Evolutionary conservation across 2,113 vertebrate genomes (phyloP).

Genomic region (Catharus minimus): DNA sequence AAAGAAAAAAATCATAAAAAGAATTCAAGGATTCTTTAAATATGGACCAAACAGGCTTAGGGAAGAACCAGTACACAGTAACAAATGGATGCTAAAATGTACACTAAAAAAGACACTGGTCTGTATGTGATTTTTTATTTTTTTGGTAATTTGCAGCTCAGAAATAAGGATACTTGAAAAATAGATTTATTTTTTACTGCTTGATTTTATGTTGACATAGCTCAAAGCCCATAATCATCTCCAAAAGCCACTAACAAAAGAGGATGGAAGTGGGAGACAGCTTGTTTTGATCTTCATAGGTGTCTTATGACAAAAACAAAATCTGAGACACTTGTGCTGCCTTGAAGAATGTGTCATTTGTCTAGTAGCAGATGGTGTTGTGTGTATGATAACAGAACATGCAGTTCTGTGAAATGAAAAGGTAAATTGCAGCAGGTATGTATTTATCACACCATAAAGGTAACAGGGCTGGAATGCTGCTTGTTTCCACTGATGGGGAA

Average conservation of each 20-base stretch:
- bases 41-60: slow-evolving; percentile 10
- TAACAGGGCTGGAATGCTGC: neutral
- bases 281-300: neutral
- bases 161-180: slow-evolving; percentile 70
- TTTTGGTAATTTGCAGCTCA: slow-evolving; percentile 36
- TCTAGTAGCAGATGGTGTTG: neutral
- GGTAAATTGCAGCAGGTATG: neutral
- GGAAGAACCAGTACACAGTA: neutral
- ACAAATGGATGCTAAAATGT: slow-evolving; percentile 10
- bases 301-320: neutral
- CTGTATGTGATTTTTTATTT: slow-evolving; percentile 15
- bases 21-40: slow-evolving; percentile 3
- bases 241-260: neutral
- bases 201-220: slow-evolving; percentile 22
- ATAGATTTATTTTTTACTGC: slow-evolving; percentile 2
- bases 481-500: neutral
- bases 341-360: neutral
- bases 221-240: neutral
- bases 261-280: neutral
- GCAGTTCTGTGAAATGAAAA: neutral
- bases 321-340: neutral
- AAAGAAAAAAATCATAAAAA: neutral
- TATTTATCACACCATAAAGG: neutral
- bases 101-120: slow-evolving; percentile 14
- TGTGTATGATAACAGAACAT: neutral